A percentile compares a stretch with the other conserved stretches of the same genome.
These are phyloP conservation scores for Tauraco hartlaubi DNA, from an alignment of 2,797 vertebrate species.

Conservation along the genomic window DNA sequence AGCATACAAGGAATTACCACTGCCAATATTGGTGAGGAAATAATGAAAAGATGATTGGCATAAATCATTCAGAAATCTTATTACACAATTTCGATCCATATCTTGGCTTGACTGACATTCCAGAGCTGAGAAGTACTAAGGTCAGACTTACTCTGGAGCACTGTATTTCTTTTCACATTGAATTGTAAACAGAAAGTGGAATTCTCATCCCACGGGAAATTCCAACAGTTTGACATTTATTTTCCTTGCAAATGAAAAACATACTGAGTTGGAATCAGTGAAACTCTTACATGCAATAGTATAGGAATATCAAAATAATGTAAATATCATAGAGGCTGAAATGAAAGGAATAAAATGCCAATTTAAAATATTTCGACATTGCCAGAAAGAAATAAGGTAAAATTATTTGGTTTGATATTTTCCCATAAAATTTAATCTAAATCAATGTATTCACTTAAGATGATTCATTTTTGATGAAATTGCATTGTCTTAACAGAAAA, in stretches of 20 bases:
- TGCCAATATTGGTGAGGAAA: not conserved
- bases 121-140: constrained; percentile 11
- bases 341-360: constrained; percentile 55
- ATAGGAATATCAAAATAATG: constrained; percentile 48
- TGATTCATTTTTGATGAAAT: constrained; percentile 49
- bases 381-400: constrained; percentile 15
- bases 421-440: constrained; percentile 53
- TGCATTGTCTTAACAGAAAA: constrained; percentile 28
- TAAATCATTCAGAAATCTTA: constrained; percentile 38
- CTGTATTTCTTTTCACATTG: constrained; percentile 8
- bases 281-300: not conserved
- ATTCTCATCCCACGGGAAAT: constrained; percentile 25
- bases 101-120: not conserved
- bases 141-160: constrained; percentile 14
- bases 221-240: constrained; percentile 61
- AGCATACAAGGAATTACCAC: not conserved
- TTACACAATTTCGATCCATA: not conserved
- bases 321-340: constrained; percentile 55
- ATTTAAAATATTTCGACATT: constrained; percentile 30
- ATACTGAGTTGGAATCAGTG: not conserved
- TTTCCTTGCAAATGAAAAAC: constrained; percentile 53
- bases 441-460: constrained; percentile 47
- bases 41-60: constrained; percentile 39
- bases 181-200: constrained; percentile 34
- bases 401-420: constrained; percentile 59